A percentile compares a stretch with the other conserved stretches of the same genome.
Conservation (phyloP, 2,888 invertebrate genomes). For the Mesoligia furuncula region DNA sequence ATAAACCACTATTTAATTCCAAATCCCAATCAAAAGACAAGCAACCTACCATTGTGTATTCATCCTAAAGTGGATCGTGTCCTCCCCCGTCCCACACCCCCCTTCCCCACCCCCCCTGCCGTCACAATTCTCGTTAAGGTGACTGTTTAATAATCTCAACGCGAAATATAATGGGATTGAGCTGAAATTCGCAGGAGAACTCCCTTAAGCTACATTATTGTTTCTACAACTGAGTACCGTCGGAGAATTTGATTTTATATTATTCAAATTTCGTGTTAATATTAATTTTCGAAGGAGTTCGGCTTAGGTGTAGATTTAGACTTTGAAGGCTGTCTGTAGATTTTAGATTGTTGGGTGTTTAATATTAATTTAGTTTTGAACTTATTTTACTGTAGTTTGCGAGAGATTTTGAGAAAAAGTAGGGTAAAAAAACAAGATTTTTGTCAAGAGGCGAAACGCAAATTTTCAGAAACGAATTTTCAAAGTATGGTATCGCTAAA, state of each 20-base stretch:
- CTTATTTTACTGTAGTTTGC: neutral
- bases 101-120: conserved; percentile 47
- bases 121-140: conserved; percentile 82
- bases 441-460: neutral
- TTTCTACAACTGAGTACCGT: conserved; percentile 74
- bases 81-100: conserved; percentile 4
- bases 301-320: conserved; percentile 28
- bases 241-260: conserved; percentile 66
- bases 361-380: neutral
- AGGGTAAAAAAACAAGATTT: neutral
- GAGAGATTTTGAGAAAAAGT: neutral
- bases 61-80: conserved; percentile 57
- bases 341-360: conserved; percentile 12
- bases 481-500: neutral
- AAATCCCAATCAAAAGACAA: conserved; percentile 32
- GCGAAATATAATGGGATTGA: conserved; percentile 85
- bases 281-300: conserved; percentile 58
- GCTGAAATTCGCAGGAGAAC: conserved; percentile 76
- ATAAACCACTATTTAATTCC: conserved; percentile 12
- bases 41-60: conserved; percentile 56
- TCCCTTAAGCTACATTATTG: conserved; percentile 73
- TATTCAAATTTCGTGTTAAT: conserved; percentile 66
- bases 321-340: conserved; percentile 5
- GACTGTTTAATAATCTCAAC: conserved; percentile 87
- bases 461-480: neutral